Conservation (phyloP, 2,888 invertebrate genomes). For the Macaria notata region DNA sequence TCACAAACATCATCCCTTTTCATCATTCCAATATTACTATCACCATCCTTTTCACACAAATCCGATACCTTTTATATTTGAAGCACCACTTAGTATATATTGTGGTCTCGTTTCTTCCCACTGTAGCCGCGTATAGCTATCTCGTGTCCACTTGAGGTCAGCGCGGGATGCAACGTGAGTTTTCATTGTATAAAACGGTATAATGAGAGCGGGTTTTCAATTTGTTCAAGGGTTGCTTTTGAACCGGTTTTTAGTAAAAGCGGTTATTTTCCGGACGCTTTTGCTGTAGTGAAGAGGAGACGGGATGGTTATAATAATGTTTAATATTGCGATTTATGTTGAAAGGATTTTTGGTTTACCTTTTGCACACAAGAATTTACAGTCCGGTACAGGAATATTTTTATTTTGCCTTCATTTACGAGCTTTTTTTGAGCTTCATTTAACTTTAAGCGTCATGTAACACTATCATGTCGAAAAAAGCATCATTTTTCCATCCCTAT, state of each 20-base stretch:
- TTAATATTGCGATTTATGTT: too few species aligned
- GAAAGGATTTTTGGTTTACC: too few species aligned
- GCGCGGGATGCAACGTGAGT: slow-evolving; percentile 62
- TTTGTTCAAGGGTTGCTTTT: slow-evolving; percentile 38
- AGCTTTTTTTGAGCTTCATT: too few species aligned
- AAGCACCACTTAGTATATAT: slow-evolving; percentile 60
- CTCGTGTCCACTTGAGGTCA: slow-evolving; percentile 61
- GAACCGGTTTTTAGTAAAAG: slow-evolving; percentile 19
- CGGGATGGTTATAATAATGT: background rate
- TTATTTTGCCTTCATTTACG: too few species aligned
- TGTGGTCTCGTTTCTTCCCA: slow-evolving; percentile 49
- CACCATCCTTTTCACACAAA: slow-evolving; percentile 39
- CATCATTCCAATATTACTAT: slow-evolving; percentile 26
- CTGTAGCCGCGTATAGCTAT: slow-evolving; percentile 35
- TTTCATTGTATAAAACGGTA: slow-evolving; percentile 62
- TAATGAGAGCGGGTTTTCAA: slow-evolving; percentile 45
- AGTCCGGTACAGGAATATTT: too few species aligned
- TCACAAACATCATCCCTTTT: slow-evolving; percentile 22
- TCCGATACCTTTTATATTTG: slow-evolving; percentile 78
- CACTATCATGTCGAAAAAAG: too few species aligned
- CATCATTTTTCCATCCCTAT: too few species aligned
- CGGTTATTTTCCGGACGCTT: slow-evolving; percentile 30
- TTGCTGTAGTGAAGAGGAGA: slow-evolving; percentile 13
- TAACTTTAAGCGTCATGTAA: too few species aligned
- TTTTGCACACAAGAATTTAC: too few species aligned